phyloP scores from a whole-genome alignment of 2,113 vertebrate species.

The Oreochromis spilurus region DNA sequence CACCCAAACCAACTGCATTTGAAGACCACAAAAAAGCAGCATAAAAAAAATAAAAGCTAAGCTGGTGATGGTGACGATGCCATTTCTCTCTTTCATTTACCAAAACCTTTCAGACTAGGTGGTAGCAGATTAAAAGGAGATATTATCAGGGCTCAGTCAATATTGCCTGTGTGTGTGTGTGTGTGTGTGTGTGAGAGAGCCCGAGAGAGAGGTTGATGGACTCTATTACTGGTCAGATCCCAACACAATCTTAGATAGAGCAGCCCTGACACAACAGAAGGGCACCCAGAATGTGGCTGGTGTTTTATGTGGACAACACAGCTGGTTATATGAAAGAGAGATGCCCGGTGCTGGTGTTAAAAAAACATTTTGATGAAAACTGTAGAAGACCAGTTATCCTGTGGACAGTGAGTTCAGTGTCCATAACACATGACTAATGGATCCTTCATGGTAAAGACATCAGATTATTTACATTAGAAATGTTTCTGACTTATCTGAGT shows the following conservation, averaged over 20 bases:
- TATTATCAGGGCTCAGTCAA: slow-evolving; percentile 52
- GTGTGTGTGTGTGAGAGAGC: background rate
- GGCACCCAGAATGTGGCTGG: background rate
- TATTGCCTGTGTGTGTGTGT: slow-evolving; percentile 31
- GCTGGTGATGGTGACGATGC: background rate
- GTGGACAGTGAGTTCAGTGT: background rate
- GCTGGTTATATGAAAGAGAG: background rate
- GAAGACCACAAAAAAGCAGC: background rate
- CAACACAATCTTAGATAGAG: background rate
- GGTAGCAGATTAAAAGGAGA: slow-evolving; percentile 57
- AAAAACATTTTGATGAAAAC: background rate
- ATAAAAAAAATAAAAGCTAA: background rate
- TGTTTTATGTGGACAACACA: background rate
- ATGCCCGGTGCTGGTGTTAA: background rate
- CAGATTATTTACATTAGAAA: background rate
- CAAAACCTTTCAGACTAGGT: slow-evolving; percentile 10
- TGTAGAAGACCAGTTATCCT: background rate
- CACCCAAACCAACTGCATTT: background rate
- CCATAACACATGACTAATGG: background rate
- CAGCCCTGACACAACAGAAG: background rate
- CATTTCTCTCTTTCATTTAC: background rate
- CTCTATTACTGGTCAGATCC: slow-evolving; percentile 30
- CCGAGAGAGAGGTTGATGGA: slow-evolving; percentile 17
- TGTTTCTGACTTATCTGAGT: background rate
- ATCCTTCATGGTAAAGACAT: background rate